Conservation (phyloP, 2,113 vertebrate species). For the Lanius collurio region DNA sequence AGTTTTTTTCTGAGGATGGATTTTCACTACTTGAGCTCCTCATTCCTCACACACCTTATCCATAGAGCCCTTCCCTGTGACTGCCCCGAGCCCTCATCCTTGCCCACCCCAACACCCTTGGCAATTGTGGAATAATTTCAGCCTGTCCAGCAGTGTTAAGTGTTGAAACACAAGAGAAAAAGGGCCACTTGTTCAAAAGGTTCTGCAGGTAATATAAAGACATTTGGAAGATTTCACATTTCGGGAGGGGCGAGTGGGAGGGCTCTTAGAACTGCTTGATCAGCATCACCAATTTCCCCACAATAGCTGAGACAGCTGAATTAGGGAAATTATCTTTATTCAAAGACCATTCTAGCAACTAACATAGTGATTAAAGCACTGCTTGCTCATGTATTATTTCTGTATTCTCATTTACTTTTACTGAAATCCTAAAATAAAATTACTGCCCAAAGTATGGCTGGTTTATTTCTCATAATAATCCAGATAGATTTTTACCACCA, state of each 20-base stretch:
- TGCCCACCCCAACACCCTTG: too few relatives aligned
- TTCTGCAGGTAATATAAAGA: not conserved
- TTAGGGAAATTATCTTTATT: conserved; percentile 40
- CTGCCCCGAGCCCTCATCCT: not conserved
- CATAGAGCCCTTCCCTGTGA: not conserved
- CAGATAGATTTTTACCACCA: conserved; percentile 54
- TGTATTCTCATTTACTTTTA: conserved; percentile 45
- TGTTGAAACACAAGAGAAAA: not conserved
- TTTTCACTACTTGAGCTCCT: not conserved
- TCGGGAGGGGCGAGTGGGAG: rapidly evolving
- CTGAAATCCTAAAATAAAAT: conserved; percentile 46
- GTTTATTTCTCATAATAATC: conserved; percentile 66
- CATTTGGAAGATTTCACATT: not conserved
- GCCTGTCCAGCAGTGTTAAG: not conserved
- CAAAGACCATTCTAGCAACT: conserved; percentile 20
- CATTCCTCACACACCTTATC: not conserved
- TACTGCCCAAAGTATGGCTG: conserved; percentile 18
- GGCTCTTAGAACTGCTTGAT: not conserved
- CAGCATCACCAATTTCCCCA: not conserved
- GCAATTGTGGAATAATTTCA: not conserved
- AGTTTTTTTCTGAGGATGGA: not conserved
- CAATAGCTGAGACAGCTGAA: conserved; percentile 32
- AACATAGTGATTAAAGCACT: conserved; percentile 32
- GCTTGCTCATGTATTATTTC: conserved; percentile 43
- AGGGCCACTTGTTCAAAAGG: not conserved